Evolutionary conservation across 2,797 vertebrate genomes (phyloP), one percentile per base, ranked within the genome.

Genomic region (Leuciscus waleckii): DNA sequence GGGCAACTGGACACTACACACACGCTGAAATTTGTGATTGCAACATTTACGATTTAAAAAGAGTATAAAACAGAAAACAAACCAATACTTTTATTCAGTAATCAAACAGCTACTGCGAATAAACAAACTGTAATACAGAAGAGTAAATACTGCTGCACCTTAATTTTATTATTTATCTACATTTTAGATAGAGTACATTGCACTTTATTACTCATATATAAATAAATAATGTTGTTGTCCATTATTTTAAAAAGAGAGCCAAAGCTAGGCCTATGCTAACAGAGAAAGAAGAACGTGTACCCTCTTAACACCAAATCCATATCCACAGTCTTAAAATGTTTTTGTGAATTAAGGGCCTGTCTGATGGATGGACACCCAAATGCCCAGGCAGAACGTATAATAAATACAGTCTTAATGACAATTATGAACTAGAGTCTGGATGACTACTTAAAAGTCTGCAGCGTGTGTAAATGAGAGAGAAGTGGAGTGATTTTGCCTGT

Each of bases 401-500:
- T 37, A 51, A 76, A 75, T 67, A 68, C 23, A n/a, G 35, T 77
- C n/a, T 56, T 84, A 56, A 68, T 78, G 63, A 23, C 74, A 77
- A 77, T 78, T 77, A 84, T 0, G 63, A 68, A 56, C 7, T 69
- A 51, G 63, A 84, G 74, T 26, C 19, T 39, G 23, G 71, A 23
- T 46, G 29, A 63, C n/a, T 69, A 35, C 56, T 85, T 83, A 88
- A 83, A 58, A 84, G 58, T 46, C 54, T 32, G 61, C 67, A 75
- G 49, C 17, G 71, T 68, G 56, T 73, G 79, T 76, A 79, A 79
- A 77, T 83, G 75, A 81, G 68, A 65, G 19, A 68, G 70, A 46
- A 68, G 35, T 79, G 74, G 70, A 85, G 82, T 82, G 82, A 82
- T 69, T 87, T 65, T 77, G 81, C 46, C 76, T 13, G 65, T 85